These are phyloP conservation scores for Trisateles emortualis DNA, from an alignment of 2,888 invertebrate species.

Conservation along the genomic window DNA sequence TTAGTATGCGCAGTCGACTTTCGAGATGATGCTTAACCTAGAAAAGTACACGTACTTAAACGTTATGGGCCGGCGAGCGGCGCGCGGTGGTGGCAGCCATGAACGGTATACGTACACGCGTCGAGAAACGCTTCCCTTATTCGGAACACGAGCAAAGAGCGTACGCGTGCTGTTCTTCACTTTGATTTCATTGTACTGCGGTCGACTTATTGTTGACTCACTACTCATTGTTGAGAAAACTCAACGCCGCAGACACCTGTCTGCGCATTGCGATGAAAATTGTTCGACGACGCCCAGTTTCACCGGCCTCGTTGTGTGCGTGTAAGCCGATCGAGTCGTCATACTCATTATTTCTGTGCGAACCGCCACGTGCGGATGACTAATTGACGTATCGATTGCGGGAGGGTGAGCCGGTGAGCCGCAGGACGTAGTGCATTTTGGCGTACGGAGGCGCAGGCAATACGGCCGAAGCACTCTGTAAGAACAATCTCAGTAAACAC, in stretches of 20 bases:
- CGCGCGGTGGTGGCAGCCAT: constrained; percentile 30
- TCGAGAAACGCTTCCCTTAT: constrained; percentile 42
- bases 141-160: constrained; percentile 41
- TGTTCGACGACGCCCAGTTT: constrained; percentile 54
- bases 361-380: constrained; percentile 67
- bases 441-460: neutral
- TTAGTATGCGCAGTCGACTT: constrained; percentile 66
- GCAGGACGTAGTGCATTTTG: constrained; percentile 26
- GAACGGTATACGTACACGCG: constrained; percentile 19
- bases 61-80: constrained; percentile 35
- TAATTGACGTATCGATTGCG: constrained; percentile 63
- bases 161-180: constrained; percentile 45
- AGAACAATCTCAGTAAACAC: constrained; percentile 45
- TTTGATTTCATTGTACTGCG: constrained; percentile 51
- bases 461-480: neutral
- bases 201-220: constrained; percentile 58
- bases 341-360: constrained; percentile 62
- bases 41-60: constrained; percentile 49
- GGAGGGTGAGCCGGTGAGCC: constrained; percentile 27
- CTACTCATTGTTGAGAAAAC: constrained; percentile 62
- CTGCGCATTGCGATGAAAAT: constrained; percentile 56
- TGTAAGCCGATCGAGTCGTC: constrained; percentile 55
- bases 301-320: constrained; percentile 57
- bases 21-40: constrained; percentile 69
- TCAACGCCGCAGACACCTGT: constrained; percentile 52